Conservation (phyloP, 2,113 vertebrate species). For the Embiotoca jacksoni region DNA sequence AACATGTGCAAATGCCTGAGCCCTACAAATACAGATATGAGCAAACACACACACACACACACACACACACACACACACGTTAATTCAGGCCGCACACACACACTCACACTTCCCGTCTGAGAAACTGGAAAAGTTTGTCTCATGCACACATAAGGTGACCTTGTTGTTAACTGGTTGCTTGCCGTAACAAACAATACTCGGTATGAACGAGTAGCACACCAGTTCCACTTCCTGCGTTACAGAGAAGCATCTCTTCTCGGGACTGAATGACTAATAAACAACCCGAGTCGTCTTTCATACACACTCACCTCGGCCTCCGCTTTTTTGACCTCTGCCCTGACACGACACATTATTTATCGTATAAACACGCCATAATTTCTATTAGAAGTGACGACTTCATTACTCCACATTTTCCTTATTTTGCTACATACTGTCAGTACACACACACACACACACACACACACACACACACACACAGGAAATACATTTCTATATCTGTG, state of each 20-base stretch:
- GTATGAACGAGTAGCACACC: conserved; percentile 26
- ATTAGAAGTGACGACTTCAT: not conserved
- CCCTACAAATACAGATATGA: conserved; percentile 40
- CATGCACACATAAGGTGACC: conserved; percentile 58
- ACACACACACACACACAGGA: too few relatives aligned
- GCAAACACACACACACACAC: not conserved
- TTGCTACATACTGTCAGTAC: not conserved
- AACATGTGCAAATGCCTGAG: conserved; percentile 27
- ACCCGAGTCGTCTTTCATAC: conserved; percentile 6
- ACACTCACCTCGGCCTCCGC: conserved; percentile 19
- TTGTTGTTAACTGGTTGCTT: conserved; percentile 53
- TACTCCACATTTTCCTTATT: not conserved
- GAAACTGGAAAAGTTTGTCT: conserved; percentile 41
- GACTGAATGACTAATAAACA: conserved; percentile 47
- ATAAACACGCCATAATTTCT: conserved; percentile 21
- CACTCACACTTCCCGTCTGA: conserved; percentile 6
- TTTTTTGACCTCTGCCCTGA: conserved; percentile 35
- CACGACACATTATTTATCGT: conserved; percentile 8
- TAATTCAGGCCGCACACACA: not conserved
- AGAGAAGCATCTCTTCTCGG: conserved; percentile 49
- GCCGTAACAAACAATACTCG: conserved; percentile 20
- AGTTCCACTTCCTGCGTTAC: conserved; percentile 43
- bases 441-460: not conserved
- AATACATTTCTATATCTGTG: not conserved
- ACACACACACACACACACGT: conserved; percentile 18